Evolutionary conservation across 1,140 invertebrate species (phyloP), one percentile per base, ranked within the genome.

Genomic region (Venustaconcha ellipsiformis): DNA sequence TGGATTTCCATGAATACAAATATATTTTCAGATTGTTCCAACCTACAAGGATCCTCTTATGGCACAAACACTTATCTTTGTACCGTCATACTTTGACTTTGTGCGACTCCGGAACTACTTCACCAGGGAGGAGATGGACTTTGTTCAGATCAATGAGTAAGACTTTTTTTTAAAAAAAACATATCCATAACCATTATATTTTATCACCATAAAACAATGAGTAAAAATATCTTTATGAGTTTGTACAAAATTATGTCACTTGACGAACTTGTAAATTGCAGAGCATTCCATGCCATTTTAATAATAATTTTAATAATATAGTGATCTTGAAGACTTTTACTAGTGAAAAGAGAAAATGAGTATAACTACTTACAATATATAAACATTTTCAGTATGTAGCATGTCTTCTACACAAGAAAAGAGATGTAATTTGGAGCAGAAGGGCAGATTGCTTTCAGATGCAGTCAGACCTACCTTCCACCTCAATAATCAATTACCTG

Each of bases 51-150:
- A 95, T 79, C 91, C 92, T 18, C 91, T 94, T 11, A 95, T 95
- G 93, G 93, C 93, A 68, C 96, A 97, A 84, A 97, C 96, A 0
- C 86, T 99, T 57, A 94, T 99, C 63, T 99, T 94, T 90, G 92
- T 99, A 60, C 95, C 97, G 0, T 97, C 95, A 58, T 99, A 99
- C 89, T 99, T 97, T 87, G 98, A 99, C 90, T 99, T 94, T 91
- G 95, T 99, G 0, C 92, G 94, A 78, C 84, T 99, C 30, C 90
- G 97, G 78, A 99, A 99, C 91, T 94, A 96, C 88, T 96, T 99
- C 82, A 96, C 95, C 82, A 94, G 94, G 74, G 95, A 98, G 88
- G 95, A 95, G 80, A 90, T 95, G 5, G 94, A 93, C 79, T 96
- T 96, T 90, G 94, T 94, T 3, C 95, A 85, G 64, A 83, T 89